Percentiles rank a stretch among this genome's conserved stretches.
These are phyloP conservation scores for Echeneis naucrates DNA, from an alignment of 2,797 vertebrate genomes.

Conservation along the genomic window DNA sequence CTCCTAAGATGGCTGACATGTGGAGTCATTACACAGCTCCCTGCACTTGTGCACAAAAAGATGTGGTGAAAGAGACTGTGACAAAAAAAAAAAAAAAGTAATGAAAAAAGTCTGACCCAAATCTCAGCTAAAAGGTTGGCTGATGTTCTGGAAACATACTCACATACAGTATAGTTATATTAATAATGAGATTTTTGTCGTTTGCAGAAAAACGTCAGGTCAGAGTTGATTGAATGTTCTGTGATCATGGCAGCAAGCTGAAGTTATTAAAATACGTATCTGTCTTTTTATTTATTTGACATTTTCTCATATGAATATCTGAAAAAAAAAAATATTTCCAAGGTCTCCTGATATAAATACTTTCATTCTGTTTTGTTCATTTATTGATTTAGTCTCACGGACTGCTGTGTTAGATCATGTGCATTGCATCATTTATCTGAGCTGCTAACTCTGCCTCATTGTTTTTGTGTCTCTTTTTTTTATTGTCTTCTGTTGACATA, in stretches of 20 bases:
- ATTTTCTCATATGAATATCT: no score
- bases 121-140: neutral
- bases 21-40: neutral
- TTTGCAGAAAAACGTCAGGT: no score
- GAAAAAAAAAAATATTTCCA: no score
- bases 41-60: neutral
- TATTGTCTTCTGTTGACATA: neutral
- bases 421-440: neutral
- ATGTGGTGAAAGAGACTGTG: neutral
- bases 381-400: neutral
- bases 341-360: neutral
- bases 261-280: neutral
- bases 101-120: neutral
- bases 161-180: no score
- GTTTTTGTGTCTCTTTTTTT: conserved; percentile 4
- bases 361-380: neutral
- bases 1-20: neutral
- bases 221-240: neutral
- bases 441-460: neutral
- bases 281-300: neutral
- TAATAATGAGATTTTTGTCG: no score
- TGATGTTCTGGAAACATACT: neutral
- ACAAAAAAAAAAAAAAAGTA: no score
- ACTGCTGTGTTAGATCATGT: neutral
- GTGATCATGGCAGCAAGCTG: neutral